phyloP scores from a whole-genome alignment of 1,140 invertebrate genomes.

The Dufourea novaeangliae region DNA sequence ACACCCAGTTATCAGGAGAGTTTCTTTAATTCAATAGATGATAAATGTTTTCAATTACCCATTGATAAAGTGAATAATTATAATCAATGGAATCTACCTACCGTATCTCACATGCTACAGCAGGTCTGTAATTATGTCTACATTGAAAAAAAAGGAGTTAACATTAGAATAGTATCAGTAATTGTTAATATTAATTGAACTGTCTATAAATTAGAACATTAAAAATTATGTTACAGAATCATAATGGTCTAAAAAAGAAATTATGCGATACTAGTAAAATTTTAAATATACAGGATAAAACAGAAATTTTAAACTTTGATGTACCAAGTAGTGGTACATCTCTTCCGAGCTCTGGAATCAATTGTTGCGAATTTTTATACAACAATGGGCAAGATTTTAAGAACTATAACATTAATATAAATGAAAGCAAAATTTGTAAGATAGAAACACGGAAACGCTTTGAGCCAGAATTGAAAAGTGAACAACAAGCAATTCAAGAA shows the following conservation, averaged over 20 bases:
- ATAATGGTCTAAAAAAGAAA: constrained; percentile 12
- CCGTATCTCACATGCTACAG: constrained; percentile 29
- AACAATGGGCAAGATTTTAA: constrained; percentile 13
- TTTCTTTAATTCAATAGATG: constrained; percentile 40
- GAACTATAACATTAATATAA: not conserved
- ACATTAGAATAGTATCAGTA: not conserved
- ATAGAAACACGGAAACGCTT: constrained; percentile 6
- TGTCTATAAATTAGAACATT: not conserved
- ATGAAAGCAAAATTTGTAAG: constrained; percentile 37
- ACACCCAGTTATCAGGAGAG: constrained; percentile 20
- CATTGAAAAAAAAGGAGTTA: not conserved
- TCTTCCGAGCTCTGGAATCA: constrained; percentile 2
- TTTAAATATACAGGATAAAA: constrained; percentile 17
- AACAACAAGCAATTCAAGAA: constrained; percentile 59
- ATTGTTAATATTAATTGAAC: not conserved
- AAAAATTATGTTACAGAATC: constrained; percentile 12
- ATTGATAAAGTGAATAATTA: constrained; percentile 37
- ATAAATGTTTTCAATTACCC: constrained; percentile 53
- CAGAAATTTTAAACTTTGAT: constrained; percentile 7
- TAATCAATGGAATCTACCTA: constrained; percentile 28
- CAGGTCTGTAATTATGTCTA: constrained; percentile 41
- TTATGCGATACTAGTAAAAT: not conserved
- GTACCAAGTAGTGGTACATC: not conserved
- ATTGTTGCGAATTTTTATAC: constrained; percentile 2
- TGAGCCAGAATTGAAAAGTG: constrained; percentile 31